A percentile compares a stretch with the other conserved stretches of the same genome.
phyloP scores from a whole-genome alignment of 2,888 invertebrate species.

The Drosophila nr. perissopoda region DNA sequence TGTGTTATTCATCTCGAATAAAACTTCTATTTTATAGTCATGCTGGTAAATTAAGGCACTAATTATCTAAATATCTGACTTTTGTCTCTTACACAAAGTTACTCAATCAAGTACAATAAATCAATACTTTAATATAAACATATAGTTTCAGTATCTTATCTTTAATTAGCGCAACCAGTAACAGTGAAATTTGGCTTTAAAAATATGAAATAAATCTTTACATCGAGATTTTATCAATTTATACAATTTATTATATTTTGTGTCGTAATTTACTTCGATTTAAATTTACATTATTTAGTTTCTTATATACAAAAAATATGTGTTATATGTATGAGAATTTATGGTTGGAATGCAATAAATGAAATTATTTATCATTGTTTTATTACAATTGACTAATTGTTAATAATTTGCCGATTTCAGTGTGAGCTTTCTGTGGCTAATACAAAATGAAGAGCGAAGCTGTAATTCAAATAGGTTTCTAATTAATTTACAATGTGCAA shows the following conservation, averaged over 20 bases:
- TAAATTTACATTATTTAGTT: background rate
- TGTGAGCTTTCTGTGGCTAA: slow-evolving; percentile 30
- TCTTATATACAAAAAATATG: background rate
- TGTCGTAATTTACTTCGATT: background rate
- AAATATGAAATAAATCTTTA: background rate
- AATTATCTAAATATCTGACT: background rate
- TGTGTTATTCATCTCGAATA: background rate
- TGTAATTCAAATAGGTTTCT: slow-evolving; percentile 56
- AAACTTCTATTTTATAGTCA: background rate
- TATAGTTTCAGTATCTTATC: background rate
- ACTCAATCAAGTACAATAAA: background rate
- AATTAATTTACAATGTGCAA: slow-evolving; percentile 75
- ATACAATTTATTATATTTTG: background rate
- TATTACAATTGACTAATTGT: slow-evolving; percentile 68
- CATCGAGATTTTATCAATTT: background rate
- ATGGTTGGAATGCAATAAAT: slow-evolving; percentile 43
- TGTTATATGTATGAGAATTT: background rate
- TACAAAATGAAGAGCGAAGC: slow-evolving; percentile 17
- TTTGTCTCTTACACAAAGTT: background rate
- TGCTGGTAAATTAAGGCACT: background rate
- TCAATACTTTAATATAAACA: background rate
- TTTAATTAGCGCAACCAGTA: background rate
- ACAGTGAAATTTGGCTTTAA: background rate
- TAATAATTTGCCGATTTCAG: slow-evolving; percentile 56
- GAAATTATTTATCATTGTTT: slow-evolving; percentile 72